These are phyloP conservation scores for Trypoxylon attenuatum DNA, from an alignment of 2,888 invertebrate genomes.

Conservation along the genomic window DNA sequence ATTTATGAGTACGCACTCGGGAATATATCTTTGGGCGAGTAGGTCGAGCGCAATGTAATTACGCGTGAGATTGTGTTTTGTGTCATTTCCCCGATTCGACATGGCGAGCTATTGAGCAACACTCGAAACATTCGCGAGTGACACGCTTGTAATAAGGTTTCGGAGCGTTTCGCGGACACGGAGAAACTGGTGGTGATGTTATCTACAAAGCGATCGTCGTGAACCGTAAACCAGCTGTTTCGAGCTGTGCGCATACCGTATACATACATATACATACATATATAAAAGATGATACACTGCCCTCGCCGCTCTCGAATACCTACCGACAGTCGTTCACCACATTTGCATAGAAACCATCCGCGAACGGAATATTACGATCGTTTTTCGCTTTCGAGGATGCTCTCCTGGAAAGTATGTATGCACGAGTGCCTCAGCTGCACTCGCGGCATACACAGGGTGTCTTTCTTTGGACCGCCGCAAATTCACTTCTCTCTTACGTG, in stretches of 20 bases:
- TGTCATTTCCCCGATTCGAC: constrained; percentile 32
- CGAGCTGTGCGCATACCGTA: too few relatives aligned
- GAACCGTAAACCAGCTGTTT: constrained; percentile 45
- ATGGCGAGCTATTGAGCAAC: constrained; percentile 32
- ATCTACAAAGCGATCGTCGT: constrained; percentile 39
- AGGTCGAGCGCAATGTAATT: constrained; percentile 29
- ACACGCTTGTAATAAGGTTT: constrained; percentile 44
- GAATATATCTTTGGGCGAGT: constrained; percentile 37
- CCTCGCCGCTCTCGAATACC: constrained; percentile 37
- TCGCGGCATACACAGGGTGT: constrained; percentile 22
- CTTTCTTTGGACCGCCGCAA: constrained; percentile 15
- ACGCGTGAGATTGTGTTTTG: constrained; percentile 22
- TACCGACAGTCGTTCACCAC: constrained; percentile 49
- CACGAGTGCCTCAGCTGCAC: constrained; percentile 19
- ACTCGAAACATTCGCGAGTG: constrained; percentile 17
- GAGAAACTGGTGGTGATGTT: constrained; percentile 35
- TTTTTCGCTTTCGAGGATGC: constrained; percentile 39
- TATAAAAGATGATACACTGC: constrained; percentile 50
- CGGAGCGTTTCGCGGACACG: constrained; percentile 18
- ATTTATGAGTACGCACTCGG: constrained; percentile 25
- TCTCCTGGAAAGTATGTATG: constrained; percentile 20
- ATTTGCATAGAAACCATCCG: constrained; percentile 56
- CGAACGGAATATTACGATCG: constrained; percentile 49
- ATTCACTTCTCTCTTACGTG: too few relatives aligned
- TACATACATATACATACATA: constrained; percentile 16